These are phyloP conservation scores for Petrocephalus zakoni DNA, from an alignment of 2,113 vertebrate species.

Conservation along the genomic window DNA sequence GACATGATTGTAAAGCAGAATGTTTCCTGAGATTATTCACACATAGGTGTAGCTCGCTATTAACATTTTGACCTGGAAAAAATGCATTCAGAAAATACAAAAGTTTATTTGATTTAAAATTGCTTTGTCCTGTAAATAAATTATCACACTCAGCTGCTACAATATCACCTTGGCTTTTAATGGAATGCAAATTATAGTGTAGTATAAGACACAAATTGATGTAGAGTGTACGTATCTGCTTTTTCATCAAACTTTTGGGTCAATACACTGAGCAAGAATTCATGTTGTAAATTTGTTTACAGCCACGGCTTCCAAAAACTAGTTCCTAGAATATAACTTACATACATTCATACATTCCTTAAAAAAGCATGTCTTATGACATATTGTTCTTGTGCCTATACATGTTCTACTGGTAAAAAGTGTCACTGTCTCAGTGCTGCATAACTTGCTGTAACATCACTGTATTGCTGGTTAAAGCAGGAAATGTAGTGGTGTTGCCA, in stretches of 20 bases:
- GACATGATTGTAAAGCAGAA: background rate
- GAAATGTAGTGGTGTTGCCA: background rate
- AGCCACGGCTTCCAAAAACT: background rate
- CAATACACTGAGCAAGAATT: background rate
- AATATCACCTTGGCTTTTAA: background rate
- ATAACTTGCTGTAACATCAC: background rate
- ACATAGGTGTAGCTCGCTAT: background rate
- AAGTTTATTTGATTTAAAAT: background rate
- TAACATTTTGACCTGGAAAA: background rate
- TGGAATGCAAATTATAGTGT: background rate
- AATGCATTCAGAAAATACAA: background rate
- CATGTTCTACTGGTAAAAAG: background rate
- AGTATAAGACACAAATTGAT: background rate
- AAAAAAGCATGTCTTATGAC: background rate
- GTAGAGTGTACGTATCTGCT: background rate
- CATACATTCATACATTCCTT: background rate
- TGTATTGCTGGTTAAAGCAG: background rate
- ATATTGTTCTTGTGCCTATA: background rate
- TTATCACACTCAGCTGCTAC: background rate
- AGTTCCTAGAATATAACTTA: background rate
- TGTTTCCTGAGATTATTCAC: background rate
- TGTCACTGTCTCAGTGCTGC: background rate
- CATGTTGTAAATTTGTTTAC: background rate
- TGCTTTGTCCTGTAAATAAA: background rate
- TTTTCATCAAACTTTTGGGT: background rate